Evolutionary conservation across 2,888 invertebrate species (phyloP), one percentile per base, ranked within the genome.

Genomic region (Rhamphomyia laevipes): DNA sequence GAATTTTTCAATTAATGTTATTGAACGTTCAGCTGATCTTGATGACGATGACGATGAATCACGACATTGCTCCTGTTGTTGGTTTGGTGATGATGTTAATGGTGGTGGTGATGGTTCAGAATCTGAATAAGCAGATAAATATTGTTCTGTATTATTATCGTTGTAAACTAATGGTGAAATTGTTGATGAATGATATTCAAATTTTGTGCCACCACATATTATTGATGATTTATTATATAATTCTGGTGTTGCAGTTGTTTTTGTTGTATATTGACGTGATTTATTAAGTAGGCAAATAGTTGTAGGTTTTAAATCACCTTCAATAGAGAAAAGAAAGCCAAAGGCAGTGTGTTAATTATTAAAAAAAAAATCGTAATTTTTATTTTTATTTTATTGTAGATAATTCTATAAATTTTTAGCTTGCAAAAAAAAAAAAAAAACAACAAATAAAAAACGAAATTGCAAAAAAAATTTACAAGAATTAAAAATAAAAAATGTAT

Each of bases 291-390:
- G 66, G 56, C 68, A 63, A 59, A 69, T 68, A 61, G 68, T 67
- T 58, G 66, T 65, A 58, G 71, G 40, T 49, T 64, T 68, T 71
- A 73, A 73, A n/a, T n/a, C n/a, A 77, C 81, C 81, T 84, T 83
- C 81, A 78, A 81, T 82, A 80, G 77, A 49, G 48, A 50, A 49
- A 60, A 80, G 80, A 80, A 79, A 86, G 84, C 86, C 86, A 84
- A 83, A 83, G 86, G 85, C 86, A 82, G 80, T 80, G 75, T 57
- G 58, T 59, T 70, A 71, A 67, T 68, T n/a, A n/a, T n/a, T 61
- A 41, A 12, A 12, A 17, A 13, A 13, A n/a, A 13, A 18, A 21
- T 12, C n/a, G 5, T 17, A 38, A 18, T 15, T 15, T 53, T 55
- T 51, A 51, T 49, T 56, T 53, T 47, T 46, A 45, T 50, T 49